Percentiles rank a stretch among this genome's conserved stretches.
Conservation (phyloP, 2,797 vertebrate species). For the Oophaga sylvatica region DNA sequence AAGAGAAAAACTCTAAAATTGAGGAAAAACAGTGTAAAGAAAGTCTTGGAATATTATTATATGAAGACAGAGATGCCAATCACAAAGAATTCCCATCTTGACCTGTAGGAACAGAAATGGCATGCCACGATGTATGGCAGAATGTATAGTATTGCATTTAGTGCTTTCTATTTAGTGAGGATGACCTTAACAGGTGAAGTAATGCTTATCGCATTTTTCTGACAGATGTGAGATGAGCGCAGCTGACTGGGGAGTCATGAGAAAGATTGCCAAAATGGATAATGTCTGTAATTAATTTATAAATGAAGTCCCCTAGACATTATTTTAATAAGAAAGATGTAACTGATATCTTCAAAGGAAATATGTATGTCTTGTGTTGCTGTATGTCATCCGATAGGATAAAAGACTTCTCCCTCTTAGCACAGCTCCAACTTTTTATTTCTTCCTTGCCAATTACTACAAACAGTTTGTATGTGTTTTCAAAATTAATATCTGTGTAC, state of each 20-base stretch:
- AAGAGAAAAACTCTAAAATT: neutral
- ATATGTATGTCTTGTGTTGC: neutral
- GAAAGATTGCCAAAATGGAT: slow-evolving; percentile 9
- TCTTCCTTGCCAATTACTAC: neutral
- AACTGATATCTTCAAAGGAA: neutral
- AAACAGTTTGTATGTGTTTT: neutral
- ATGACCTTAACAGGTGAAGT: neutral
- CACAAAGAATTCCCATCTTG: neutral
- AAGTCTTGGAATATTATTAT: neutral
- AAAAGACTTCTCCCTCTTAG: neutral
- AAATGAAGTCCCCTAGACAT: slow-evolving; percentile 16
- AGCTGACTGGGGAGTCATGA: neutral
- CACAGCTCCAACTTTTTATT: neutral
- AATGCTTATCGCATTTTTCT: slow-evolving; percentile 1
- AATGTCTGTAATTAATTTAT: slow-evolving; percentile 25
- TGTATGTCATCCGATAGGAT: neutral
- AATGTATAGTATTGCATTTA: neutral
- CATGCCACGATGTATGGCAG: neutral
- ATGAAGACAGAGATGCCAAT: neutral
- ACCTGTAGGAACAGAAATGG: neutral
- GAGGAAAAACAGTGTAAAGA: neutral
- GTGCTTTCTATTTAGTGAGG: neutral
- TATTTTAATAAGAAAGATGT: slow-evolving; percentile 26
- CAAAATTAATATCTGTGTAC: neutral
- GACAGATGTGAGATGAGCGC: slow-evolving; percentile 24